Evolutionary conservation across 2,113 vertebrate genomes (phyloP), one percentile per base, ranked within the genome.

Genomic region (Abramis brama): DNA sequence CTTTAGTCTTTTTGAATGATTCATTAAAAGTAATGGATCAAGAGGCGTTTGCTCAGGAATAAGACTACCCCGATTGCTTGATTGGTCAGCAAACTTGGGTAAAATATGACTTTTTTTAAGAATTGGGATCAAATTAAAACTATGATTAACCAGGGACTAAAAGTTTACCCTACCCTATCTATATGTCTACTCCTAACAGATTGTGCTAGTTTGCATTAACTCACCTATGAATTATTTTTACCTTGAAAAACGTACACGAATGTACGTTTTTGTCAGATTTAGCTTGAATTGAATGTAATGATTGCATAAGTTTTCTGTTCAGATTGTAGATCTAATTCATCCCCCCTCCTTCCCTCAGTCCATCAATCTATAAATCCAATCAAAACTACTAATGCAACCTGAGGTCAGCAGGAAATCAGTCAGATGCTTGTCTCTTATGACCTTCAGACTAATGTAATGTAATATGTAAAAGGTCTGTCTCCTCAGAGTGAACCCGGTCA

Each of bases 381-480:
- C 55, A 60, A 78, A 57, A 62, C 77, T n/a, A 60, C 55, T 25
- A 60, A n/a, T 12, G 17, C 13, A 82, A 70, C 64, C 27, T 36
- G 27, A 70, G 64, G 80, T 82, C 62, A 36, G 36, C 45, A 45
- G 45, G 15, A 36, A 50, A 64, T 82, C 80, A 82, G 36, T 70
- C 25, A 52, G 62, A 82, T 82, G 80, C 27, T 55, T 82, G 62
- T 70, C 80, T 82, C 64, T 70, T 23, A 70, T 3, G 64, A 9
- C 27, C 60, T 47, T 68, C 78, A 45, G 7, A 80, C 60, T 55
- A 39, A 83, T 43, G 82, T 73, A 73, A 83, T 83, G 82, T 39
- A 57, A 83, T 73, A 73, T 59, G 82, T 27, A 74, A 74, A 83
- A 83, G 33, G 81, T 59, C 50, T 83, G 68, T 70, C 43, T 82